Conservation (phyloP, 2,797 vertebrate species). For the Acipenser transmontanus region DNA sequence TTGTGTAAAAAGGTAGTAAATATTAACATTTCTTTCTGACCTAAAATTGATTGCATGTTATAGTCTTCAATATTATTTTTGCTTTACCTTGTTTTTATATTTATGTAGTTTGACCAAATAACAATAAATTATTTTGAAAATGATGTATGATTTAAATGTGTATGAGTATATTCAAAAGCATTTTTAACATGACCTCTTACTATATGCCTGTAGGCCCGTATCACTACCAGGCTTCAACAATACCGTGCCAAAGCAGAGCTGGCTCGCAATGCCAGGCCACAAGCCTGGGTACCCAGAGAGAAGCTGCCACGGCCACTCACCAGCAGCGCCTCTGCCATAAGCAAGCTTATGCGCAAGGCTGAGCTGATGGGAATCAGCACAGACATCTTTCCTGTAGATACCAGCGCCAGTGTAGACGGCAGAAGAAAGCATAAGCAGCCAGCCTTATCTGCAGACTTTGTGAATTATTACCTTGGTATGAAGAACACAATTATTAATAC, state of each 20-base stretch:
- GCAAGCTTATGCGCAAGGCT: constrained; percentile 93
- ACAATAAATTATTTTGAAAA: too few species aligned
- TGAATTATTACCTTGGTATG: constrained; percentile 96
- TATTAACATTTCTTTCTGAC: too few species aligned
- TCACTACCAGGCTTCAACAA: constrained; percentile 88
- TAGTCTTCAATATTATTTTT: too few species aligned
- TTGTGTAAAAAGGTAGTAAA: too few species aligned
- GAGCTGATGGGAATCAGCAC: constrained; percentile 97
- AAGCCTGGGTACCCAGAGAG: constrained; percentile 95
- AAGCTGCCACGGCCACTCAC: constrained; percentile 90
- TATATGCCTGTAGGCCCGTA: constrained; percentile 74
- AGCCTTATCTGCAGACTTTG: constrained; percentile 91
- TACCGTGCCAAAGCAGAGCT: constrained; percentile 92
- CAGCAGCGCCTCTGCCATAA: constrained; percentile 92
- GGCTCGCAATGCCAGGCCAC: constrained; percentile 85
- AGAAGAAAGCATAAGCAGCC: constrained; percentile 94
- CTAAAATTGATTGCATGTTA: too few species aligned
- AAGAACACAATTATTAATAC: background rate
- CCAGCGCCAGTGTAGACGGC: constrained; percentile 87
- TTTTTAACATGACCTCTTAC: constrained; percentile 35
- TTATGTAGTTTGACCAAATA: too few species aligned
- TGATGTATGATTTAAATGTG: too few species aligned
- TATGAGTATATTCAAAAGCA: too few species aligned
- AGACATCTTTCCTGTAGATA: constrained; percentile 93
- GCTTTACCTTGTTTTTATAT: too few species aligned